Percentiles rank a stretch among this genome's conserved stretches.
Evolutionary conservation across 2,113 vertebrate species (phyloP).

Genomic region (Trichomycterus rosablanca): DNA sequence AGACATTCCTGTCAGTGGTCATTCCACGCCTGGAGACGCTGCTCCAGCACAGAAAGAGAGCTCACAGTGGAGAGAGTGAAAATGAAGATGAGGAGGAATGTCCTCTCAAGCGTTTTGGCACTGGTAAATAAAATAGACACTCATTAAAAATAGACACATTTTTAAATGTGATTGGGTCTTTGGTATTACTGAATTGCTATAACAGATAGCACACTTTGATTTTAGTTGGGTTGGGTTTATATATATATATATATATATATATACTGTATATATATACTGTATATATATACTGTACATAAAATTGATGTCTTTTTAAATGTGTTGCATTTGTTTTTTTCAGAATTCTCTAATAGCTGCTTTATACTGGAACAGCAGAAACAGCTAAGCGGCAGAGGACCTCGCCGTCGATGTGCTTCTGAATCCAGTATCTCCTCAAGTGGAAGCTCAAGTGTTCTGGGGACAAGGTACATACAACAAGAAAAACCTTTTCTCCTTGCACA

Average conservation of each 20-base stretch:
- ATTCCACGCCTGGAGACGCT: constrained; percentile 97
- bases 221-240: no score
- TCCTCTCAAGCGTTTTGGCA: constrained; percentile 87
- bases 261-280: background rate
- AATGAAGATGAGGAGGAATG: constrained; percentile 75
- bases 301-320: no score
- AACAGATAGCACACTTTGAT: no score
- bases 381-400: constrained; percentile 74
- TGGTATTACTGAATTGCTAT: no score
- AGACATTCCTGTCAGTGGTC: constrained; percentile 97
- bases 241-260: background rate
- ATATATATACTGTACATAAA: no score
- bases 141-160: no score
- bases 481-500: no score
- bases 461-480: constrained; percentile 16
- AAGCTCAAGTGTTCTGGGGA: constrained; percentile 63
- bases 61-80: constrained; percentile 81
- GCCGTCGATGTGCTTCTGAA: constrained; percentile 92
- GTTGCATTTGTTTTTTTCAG: background rate
- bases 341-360: constrained; percentile 73
- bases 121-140: constrained; percentile 67
- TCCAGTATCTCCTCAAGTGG: constrained; percentile 92
- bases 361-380: constrained; percentile 72
- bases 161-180: no score
- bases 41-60: constrained; percentile 91